Evolutionary conservation across 2,113 vertebrate genomes (phyloP).

Genomic region (Fulmarus glacialis): DNA sequence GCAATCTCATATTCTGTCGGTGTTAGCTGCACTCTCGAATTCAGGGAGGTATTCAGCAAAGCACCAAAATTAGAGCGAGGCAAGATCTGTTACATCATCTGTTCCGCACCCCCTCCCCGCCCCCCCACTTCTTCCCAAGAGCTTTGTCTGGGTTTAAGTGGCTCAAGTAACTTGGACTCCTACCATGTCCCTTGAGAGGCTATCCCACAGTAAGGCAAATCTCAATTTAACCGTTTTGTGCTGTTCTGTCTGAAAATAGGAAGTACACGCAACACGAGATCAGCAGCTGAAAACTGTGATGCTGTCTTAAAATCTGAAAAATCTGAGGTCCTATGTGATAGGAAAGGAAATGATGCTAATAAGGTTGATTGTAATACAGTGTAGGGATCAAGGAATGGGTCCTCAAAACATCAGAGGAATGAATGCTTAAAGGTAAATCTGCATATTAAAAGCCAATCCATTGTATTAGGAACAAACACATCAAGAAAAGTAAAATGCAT

Average conservation of each 20-base stretch:
- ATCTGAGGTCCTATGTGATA: background rate
- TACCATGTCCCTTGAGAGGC: background rate
- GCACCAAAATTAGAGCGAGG: constrained; percentile 5
- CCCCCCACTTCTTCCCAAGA: background rate
- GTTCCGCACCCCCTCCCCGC: background rate
- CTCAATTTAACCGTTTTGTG: background rate
- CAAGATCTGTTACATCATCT: background rate
- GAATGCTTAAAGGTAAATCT: background rate
- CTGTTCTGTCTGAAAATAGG: background rate
- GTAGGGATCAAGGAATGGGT: background rate
- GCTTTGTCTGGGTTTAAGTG: constrained; percentile 31
- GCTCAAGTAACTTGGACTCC: constrained; percentile 15
- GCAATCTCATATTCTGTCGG: fast-evolving
- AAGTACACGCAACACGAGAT: background rate
- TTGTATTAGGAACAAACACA: background rate
- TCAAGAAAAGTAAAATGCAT: background rate
- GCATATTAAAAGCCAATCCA: background rate
- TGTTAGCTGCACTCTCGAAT: background rate
- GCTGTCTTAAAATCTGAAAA: background rate
- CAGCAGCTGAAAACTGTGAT: background rate
- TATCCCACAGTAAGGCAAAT: background rate
- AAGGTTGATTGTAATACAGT: background rate
- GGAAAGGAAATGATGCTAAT: background rate
- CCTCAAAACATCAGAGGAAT: background rate
- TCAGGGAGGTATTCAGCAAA: constrained; percentile 11